phyloP scores from a whole-genome alignment of 2,888 invertebrate genomes.

The Hanleya hanleyi region DNA sequence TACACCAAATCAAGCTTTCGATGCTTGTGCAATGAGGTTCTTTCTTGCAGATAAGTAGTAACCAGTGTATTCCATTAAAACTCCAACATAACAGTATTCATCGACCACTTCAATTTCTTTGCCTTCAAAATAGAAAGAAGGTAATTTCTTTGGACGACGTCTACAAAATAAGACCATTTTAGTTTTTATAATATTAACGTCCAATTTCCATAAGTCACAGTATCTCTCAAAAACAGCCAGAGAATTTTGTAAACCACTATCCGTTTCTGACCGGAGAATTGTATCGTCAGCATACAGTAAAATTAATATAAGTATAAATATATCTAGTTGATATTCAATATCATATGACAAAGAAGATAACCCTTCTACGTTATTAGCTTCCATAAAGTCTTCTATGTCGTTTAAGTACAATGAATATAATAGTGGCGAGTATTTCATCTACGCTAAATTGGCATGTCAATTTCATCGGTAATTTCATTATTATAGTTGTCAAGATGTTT shows the following conservation, averaged over 20 bases:
- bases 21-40: neutral
- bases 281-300: slow-evolving; percentile 16
- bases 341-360: neutral
- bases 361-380: neutral
- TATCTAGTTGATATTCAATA: neutral
- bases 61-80: slow-evolving; percentile 18
- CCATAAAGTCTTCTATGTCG: neutral
- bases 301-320: neutral
- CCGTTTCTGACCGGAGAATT: neutral
- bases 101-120: slow-evolving; percentile 17
- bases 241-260: slow-evolving; percentile 11
- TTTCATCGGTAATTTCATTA: no score
- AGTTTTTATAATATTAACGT: slow-evolving; percentile 14
- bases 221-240: slow-evolving; percentile 12
- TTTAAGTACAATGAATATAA: neutral
- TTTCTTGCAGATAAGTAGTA: slow-evolving; percentile 12
- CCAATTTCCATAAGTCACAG: slow-evolving; percentile 11
- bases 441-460: no score
- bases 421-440: no score
- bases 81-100: slow-evolving; percentile 19
- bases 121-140: slow-evolving; percentile 11
- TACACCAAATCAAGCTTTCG: neutral
- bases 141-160: neutral
- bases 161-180: slow-evolving; percentile 21
- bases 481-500: no score